Conservation (phyloP, 2,888 invertebrate genomes). For the Euphydryas editha region DNA sequence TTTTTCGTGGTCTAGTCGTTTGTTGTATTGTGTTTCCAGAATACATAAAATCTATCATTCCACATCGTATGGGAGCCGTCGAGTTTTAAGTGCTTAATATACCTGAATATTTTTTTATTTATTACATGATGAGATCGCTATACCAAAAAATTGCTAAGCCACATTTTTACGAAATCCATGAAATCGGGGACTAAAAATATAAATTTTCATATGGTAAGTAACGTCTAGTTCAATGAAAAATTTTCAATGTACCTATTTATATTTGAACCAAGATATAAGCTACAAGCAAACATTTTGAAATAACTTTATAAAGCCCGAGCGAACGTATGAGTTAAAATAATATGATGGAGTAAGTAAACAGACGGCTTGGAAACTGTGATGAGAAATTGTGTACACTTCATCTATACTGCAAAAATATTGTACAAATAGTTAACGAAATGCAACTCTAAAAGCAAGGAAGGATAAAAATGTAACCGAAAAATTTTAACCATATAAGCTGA, state of each 20-base stretch:
- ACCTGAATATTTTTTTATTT: too few species aligned
- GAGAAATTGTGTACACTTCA: conserved; percentile 38
- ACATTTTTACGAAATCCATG: not conserved
- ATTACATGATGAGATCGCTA: too few species aligned
- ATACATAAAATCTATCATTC: too few species aligned
- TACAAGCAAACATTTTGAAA: conserved; percentile 31
- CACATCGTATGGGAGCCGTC: too few species aligned
- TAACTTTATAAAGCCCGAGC: conserved; percentile 34
- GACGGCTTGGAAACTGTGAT: conserved; percentile 30
- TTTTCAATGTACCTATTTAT: conserved; percentile 7
- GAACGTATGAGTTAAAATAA: conserved; percentile 38
- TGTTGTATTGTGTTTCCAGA: too few species aligned
- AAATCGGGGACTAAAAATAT: not conserved
- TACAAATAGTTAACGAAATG: conserved; percentile 18
- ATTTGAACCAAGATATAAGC: conserved; percentile 21
- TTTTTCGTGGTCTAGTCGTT: too few species aligned
- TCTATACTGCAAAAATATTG: conserved; percentile 35
- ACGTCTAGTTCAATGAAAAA: not conserved
- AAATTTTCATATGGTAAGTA: not conserved
- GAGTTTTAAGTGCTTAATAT: too few species aligned
- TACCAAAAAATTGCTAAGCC: not conserved
- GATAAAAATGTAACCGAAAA: conserved; percentile 1
- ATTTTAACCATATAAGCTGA: not conserved
- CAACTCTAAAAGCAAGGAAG: conserved; percentile 2
- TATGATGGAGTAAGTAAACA: conserved; percentile 37